These are phyloP conservation scores for Polypedilum vanderplanki DNA, from an alignment of 1,140 invertebrate genomes.

Conservation along the genomic window DNA sequence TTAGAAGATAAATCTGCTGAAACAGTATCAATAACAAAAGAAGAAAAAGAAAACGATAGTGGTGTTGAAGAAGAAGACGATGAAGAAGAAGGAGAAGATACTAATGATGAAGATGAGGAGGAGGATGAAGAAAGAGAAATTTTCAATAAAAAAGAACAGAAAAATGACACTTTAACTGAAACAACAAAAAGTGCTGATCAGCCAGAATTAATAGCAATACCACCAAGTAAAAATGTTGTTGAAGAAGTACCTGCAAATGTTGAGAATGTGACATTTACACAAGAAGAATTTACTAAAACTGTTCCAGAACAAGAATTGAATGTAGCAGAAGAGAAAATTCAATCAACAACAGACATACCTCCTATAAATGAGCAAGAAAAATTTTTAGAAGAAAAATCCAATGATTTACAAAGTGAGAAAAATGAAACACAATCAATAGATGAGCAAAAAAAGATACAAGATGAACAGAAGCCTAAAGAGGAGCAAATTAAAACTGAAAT, in stretches of 20 bases:
- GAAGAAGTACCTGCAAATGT: background rate
- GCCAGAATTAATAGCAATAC: background rate
- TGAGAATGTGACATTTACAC: background rate
- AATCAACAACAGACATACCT: background rate
- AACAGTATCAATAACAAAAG: conserved; percentile 29
- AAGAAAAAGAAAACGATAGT: conserved; percentile 33
- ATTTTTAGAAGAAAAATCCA: too few relatives aligned
- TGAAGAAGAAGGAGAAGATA: conserved; percentile 29
- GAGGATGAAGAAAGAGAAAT: conserved; percentile 29
- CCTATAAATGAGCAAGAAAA: too few relatives aligned
- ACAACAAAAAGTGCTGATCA: background rate
- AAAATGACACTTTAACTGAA: background rate
- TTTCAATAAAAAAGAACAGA: conserved; percentile 24
- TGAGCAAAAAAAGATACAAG: too few relatives aligned
- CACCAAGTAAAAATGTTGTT: background rate
- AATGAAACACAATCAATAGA: too few relatives aligned
- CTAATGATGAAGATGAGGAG: conserved; percentile 31
- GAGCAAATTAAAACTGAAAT: background rate
- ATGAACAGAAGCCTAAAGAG: background rate
- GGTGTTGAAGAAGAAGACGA: conserved; percentile 34
- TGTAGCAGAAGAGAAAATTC: conserved; percentile 27
- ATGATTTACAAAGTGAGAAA: too few relatives aligned
- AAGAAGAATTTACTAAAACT: conserved; percentile 22
- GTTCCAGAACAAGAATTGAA: conserved; percentile 16
- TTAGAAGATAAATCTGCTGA: background rate